Base-by-base conservation (phyloP, 1,140 invertebrate genomes). In the Aphaenogaster floridana region DNA sequence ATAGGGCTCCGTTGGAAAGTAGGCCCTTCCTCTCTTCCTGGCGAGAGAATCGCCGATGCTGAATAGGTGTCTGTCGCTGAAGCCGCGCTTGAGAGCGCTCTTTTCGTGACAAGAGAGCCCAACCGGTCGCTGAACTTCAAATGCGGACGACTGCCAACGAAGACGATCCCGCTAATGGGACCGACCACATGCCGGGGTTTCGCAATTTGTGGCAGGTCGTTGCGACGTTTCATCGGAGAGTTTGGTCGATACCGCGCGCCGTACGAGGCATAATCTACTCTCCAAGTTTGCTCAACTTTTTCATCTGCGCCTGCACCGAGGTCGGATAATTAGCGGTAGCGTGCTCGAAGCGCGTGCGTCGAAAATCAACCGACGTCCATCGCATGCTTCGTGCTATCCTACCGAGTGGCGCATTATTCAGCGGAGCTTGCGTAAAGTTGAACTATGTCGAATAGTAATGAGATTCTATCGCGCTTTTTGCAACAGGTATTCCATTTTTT, bases 221-320 rank as follows among this genome's bases (percentile, higher is more conserved):
- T 91, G 72, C 85, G 64, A 86, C 59, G 77, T 77, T 81, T 54
- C 63, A n/a, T 17, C 34, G 13, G 8, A n/a, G 57, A 88, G 91
- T 91, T 93, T 92, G 87, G 89, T 92, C 91, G 88, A 90, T 92
- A 92, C 71, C 59, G 63, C 17, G 80, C 69, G n/a, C 54, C 50
- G 45, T 3, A 34, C 54, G 54, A 39, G 45, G 42, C 63, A 81
- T 28, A 63, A 68, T 54, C 7, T 11, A 57, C n/a, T 69, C 66
- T 42, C 48, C 34, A 50, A 78, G 57, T 86, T 89, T 28, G 81
- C 50, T 54, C 15, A 48, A 89, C 48, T 78, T 79, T 89, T 86
- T 84, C 71, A 54, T 74, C 63, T 3, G 45, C 17, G 13, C 48
- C 48, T 57, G 21, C 66, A 3, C 50, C 45, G n/a, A 59, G n/a